A percentile compares a stretch with the other conserved stretches of the same genome.
phyloP scores from a whole-genome alignment of 2,888 invertebrate species.

The Periphyllus acericola region DNA sequence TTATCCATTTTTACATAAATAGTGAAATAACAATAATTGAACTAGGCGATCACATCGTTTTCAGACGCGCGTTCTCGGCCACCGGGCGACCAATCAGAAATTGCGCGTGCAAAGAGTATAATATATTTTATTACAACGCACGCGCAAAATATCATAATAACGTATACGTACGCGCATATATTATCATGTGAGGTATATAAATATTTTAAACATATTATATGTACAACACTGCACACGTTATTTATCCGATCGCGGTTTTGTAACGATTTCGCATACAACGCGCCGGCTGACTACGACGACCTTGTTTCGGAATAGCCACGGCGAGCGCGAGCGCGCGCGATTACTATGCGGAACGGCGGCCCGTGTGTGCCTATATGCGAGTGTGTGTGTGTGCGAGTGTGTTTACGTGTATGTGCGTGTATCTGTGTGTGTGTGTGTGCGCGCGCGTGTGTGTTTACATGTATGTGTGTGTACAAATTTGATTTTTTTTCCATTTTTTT shows the following conservation, averaged over 20 bases:
- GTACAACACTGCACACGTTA: not conserved
- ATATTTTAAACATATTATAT: not conserved
- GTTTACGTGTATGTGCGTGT: not conserved
- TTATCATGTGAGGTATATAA: not conserved
- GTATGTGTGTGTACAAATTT: not conserved
- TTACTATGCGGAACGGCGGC: slow-evolving; percentile 58
- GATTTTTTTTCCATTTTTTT: not conserved
- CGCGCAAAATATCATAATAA: not conserved
- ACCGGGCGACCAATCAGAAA: slow-evolving; percentile 18
- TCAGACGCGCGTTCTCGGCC: not conserved
- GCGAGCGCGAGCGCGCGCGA: slow-evolving; percentile 10
- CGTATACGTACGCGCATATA: not conserved
- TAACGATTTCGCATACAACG: slow-evolving; percentile 43
- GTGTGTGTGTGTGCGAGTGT: not conserved
- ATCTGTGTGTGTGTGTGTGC: no score
- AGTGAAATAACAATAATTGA: no score
- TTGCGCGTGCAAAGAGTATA: slow-evolving; percentile 6
- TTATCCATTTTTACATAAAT: no score
- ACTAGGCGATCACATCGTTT: not conserved
- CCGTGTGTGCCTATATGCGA: not conserved
- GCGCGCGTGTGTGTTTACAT: not conserved
- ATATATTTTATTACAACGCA: not conserved
- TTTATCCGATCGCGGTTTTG: slow-evolving; percentile 47
- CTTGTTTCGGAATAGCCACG: slow-evolving; percentile 39
- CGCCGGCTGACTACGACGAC: slow-evolving; percentile 35